These are phyloP conservation scores for Uloborus diversus DNA, from an alignment of 1,140 invertebrate species.

Conservation along the genomic window DNA sequence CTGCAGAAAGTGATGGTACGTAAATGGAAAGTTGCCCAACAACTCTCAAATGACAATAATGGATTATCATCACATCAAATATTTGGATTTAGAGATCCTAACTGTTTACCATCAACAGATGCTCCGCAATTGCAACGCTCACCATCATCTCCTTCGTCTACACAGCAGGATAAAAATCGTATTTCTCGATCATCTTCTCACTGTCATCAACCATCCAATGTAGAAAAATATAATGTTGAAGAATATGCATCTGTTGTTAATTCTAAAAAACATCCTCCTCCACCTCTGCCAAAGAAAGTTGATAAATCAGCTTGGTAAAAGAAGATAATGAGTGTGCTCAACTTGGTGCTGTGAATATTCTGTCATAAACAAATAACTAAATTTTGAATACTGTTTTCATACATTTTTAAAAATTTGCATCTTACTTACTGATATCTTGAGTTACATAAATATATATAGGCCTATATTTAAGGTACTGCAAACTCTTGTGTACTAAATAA, in stretches of 20 bases:
- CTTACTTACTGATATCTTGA: too few species aligned
- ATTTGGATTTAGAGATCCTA: slow-evolving; percentile 77
- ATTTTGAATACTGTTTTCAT: too few species aligned
- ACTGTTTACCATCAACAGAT: slow-evolving; percentile 43
- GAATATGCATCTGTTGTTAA: slow-evolving; percentile 57
- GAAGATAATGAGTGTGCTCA: slow-evolving; percentile 25
- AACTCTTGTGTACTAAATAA: too few species aligned
- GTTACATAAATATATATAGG: too few species aligned
- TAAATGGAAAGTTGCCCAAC: slow-evolving; percentile 89
- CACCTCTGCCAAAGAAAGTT: slow-evolving; percentile 69
- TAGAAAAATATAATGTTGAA: not conserved
- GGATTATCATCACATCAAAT: slow-evolving; percentile 86
- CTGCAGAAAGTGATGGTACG: slow-evolving; percentile 90
- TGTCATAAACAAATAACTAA: too few species aligned
- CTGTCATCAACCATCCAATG: not conserved
- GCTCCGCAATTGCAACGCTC: slow-evolving; percentile 28
- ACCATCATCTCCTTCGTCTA: slow-evolving; percentile 71
- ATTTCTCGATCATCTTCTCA: slow-evolving; percentile 13
- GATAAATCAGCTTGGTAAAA: slow-evolving; percentile 10
- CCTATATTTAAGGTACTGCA: too few species aligned
- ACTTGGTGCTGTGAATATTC: slow-evolving; percentile 48
- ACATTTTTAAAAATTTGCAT: too few species aligned
- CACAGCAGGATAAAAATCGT: slow-evolving; percentile 23
- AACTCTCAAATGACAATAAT: slow-evolving; percentile 83
- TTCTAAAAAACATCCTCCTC: slow-evolving; percentile 76